Conservation (phyloP, 2,888 invertebrate species). For the Anarsia innoxiella region DNA sequence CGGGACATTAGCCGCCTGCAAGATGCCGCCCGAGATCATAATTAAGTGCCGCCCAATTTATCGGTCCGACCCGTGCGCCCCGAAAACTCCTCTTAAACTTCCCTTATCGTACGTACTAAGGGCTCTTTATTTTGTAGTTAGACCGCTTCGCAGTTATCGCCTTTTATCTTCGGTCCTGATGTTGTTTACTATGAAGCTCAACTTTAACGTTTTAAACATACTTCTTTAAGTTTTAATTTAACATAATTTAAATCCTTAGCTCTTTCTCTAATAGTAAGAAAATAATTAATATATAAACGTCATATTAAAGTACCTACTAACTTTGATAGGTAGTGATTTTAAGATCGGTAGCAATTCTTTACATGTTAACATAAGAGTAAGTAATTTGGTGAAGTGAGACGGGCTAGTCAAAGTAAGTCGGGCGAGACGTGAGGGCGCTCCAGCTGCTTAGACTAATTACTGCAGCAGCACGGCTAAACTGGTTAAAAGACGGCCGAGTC, state of each 20-base stretch:
- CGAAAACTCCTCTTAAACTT: conserved; percentile 69
- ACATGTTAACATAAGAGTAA: too few species aligned
- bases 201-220: conserved; percentile 23
- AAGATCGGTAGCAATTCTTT: too few species aligned
- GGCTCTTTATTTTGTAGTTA: conserved; percentile 73
- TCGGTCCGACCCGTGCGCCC: conserved; percentile 69
- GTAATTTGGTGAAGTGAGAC: conserved; percentile 31
- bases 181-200: conserved; percentile 28
- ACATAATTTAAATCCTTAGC: too few species aligned
- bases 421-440: conserved; percentile 34
- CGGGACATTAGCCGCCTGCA: conserved; percentile 73
- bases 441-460: conserved; percentile 63
- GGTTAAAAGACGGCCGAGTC: conserved; percentile 43
- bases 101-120: conserved; percentile 70
- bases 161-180: conserved; percentile 46
- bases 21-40: conserved; percentile 75
- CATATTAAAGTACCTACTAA: too few species aligned
- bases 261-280: too few species aligned
- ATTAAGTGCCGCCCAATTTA: conserved; percentile 76
- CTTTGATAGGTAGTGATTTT: too few species aligned
- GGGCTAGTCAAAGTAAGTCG: conserved; percentile 38
- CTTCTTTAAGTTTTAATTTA: too few species aligned
- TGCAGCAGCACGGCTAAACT: conserved; percentile 55
- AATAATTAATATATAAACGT: too few species aligned
- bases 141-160: conserved; percentile 56